A percentile compares a stretch with the other conserved stretches of the same genome.
phyloP scores from a whole-genome alignment of 2,113 vertebrate genomes.

The Nothocercus julius region DNA sequence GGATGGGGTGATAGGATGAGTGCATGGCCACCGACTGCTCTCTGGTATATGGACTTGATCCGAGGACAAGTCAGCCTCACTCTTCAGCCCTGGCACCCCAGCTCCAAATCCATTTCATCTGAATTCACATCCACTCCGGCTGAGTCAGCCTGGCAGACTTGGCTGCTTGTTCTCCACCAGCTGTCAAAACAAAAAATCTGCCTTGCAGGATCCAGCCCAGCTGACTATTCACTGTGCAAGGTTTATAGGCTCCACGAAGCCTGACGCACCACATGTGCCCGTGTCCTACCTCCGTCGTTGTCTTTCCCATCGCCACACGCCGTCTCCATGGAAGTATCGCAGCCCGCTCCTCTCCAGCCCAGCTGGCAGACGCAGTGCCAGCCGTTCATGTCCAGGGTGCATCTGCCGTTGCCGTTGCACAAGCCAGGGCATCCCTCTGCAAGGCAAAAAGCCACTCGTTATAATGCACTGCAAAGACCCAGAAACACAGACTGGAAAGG shows the following conservation, averaged over 20 bases:
- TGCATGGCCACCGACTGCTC: not conserved
- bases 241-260: not conserved
- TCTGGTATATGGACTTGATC: not conserved
- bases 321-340: constrained; percentile 98
- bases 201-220: constrained; percentile 26
- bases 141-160: constrained; percentile 50
- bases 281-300: constrained; percentile 93
- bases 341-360: constrained; percentile 96
- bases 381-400: constrained; percentile 94
- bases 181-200: constrained; percentile 38
- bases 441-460: constrained; percentile 58
- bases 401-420: constrained; percentile 97
- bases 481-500: not conserved
- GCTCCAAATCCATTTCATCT: not conserved
- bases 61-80: not conserved
- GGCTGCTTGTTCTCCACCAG: not conserved
- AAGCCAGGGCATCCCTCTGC: constrained; percentile 97
- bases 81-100: not conserved
- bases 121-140: constrained; percentile 12
- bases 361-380: constrained; percentile 99
- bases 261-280: not conserved
- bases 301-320: constrained; percentile 95
- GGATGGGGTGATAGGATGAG: not conserved
- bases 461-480: not conserved
- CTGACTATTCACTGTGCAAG: not conserved